phyloP scores from a whole-genome alignment of 2,797 vertebrate genomes.

The Molossus molossus region DNA sequence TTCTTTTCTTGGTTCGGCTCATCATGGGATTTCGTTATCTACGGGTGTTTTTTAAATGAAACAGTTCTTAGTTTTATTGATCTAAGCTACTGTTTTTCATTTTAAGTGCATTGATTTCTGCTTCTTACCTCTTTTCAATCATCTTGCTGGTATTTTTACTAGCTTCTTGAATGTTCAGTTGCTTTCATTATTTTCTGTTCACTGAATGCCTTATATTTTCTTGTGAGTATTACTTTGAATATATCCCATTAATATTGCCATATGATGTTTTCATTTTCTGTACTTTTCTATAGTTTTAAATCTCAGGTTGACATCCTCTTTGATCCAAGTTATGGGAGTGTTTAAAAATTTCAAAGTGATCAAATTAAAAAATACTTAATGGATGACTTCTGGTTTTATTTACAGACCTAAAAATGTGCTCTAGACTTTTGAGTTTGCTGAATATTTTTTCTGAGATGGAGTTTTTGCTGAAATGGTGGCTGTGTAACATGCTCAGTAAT shows the following conservation, averaged over 20 bases:
- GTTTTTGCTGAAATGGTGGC: background rate
- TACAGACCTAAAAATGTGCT: background rate
- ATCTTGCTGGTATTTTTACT: slow-evolving; percentile 53
- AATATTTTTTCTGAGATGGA: background rate
- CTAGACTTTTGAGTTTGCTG: background rate
- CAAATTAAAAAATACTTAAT: slow-evolving; percentile 42
- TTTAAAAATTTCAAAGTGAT: slow-evolving; percentile 27
- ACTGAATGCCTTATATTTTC: background rate
- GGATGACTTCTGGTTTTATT: slow-evolving; percentile 51
- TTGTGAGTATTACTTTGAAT: background rate
- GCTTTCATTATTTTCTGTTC: slow-evolving; percentile 54
- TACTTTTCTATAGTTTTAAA: slow-evolving; percentile 31
- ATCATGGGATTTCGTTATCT: slow-evolving; percentile 44
- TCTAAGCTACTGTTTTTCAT: slow-evolving; percentile 61
- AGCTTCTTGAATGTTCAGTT: background rate
- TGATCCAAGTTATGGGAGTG: background rate
- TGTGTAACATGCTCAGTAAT: background rate
- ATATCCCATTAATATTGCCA: background rate
- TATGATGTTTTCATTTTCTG: slow-evolving; percentile 1
- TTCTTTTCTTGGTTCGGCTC: slow-evolving; percentile 37
- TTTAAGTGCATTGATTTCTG: slow-evolving; percentile 68
- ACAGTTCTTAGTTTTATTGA: slow-evolving; percentile 69
- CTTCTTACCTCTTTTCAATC: slow-evolving; percentile 56
- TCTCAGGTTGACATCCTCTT: slow-evolving; percentile 48
- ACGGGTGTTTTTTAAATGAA: slow-evolving; percentile 68